These are phyloP conservation scores for Oreonectes daqikongensis DNA, from an alignment of 2,797 vertebrate species.

Conservation along the genomic window DNA sequence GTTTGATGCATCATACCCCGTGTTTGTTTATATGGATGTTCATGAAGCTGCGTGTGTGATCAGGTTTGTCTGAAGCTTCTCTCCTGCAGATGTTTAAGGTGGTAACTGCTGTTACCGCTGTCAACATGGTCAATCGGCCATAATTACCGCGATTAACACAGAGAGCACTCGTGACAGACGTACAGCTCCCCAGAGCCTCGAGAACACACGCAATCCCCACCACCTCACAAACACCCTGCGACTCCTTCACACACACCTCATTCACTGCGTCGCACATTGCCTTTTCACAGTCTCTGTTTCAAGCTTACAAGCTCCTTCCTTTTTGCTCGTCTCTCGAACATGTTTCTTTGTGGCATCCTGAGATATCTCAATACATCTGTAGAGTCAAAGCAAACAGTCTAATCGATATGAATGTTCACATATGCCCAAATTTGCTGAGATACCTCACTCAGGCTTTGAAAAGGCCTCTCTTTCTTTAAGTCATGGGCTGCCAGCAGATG, in stretches of 20 bases:
- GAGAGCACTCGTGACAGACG: slow-evolving; percentile 73
- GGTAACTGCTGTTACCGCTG: slow-evolving; percentile 57
- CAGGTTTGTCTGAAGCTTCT: neutral
- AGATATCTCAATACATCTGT: slow-evolving; percentile 1
- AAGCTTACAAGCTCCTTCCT: slow-evolving; percentile 55
- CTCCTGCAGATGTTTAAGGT: slow-evolving; percentile 42
- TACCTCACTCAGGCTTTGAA: too few species aligned
- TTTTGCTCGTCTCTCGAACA: neutral
- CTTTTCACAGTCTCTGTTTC: slow-evolving; percentile 62
- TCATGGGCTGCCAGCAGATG: slow-evolving; percentile 4
- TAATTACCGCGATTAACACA: slow-evolving; percentile 75
- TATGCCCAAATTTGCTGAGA: neutral
- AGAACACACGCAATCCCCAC: slow-evolving; percentile 50
- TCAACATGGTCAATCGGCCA: slow-evolving; percentile 73
- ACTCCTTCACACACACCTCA: slow-evolving; percentile 37
- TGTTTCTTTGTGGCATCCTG: neutral
- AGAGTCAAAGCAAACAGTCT: neutral
- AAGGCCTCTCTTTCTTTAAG: too few species aligned
- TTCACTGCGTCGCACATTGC: slow-evolving; percentile 60
- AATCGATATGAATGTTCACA: neutral
- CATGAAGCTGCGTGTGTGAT: neutral
- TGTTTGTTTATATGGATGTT: slow-evolving; percentile 20
- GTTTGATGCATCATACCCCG: slow-evolving; percentile 4
- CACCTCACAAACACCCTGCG: slow-evolving; percentile 40
- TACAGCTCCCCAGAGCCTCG: slow-evolving; percentile 63